A percentile compares a stretch with the other conserved stretches of the same genome.
phyloP scores from a whole-genome alignment of 2,797 vertebrate species.

The Epinephelus awoara region DNA sequence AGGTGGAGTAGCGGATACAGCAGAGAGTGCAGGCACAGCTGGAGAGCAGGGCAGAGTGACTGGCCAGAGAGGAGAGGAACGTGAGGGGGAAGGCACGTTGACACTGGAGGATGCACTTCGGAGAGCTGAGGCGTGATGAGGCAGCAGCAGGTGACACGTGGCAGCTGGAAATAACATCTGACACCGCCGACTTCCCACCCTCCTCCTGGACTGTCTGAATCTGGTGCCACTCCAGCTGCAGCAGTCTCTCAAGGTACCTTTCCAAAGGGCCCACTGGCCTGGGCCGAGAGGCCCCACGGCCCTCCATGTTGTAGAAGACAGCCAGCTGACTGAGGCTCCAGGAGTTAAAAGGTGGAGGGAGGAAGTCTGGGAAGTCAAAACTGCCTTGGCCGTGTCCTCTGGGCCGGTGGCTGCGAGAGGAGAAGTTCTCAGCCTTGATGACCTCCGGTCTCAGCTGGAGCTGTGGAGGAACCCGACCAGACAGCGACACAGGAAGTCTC shows the following conservation, averaged over 20 bases:
- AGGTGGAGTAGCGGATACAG: constrained; percentile 63
- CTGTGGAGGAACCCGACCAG: constrained; percentile 82
- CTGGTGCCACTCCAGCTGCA: constrained; percentile 93
- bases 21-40: constrained; percentile 71
- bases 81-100: constrained; percentile 85
- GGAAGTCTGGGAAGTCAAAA: constrained; percentile 90
- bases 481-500: constrained; percentile 78
- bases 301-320: constrained; percentile 84
- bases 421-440: constrained; percentile 75
- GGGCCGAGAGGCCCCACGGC: constrained; percentile 63
- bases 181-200: constrained; percentile 60
- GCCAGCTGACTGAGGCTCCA: constrained; percentile 92
- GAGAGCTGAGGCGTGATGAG: constrained; percentile 82
- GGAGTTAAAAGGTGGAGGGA: constrained; percentile 92
- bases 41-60: constrained; percentile 68
- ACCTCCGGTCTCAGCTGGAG: constrained; percentile 92
- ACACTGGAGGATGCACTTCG: constrained; percentile 86
- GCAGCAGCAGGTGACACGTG: constrained; percentile 69
- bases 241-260: constrained; percentile 88
- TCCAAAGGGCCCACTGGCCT: constrained; percentile 85
- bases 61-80: constrained; percentile 78
- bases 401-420: constrained; percentile 36
- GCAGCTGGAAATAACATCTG: constrained; percentile 61
- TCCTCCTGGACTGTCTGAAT: constrained; percentile 88
- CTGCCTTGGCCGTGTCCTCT: constrained; percentile 47